phyloP scores from a whole-genome alignment of 2,797 vertebrate genomes.

The Karalla daura region DNA sequence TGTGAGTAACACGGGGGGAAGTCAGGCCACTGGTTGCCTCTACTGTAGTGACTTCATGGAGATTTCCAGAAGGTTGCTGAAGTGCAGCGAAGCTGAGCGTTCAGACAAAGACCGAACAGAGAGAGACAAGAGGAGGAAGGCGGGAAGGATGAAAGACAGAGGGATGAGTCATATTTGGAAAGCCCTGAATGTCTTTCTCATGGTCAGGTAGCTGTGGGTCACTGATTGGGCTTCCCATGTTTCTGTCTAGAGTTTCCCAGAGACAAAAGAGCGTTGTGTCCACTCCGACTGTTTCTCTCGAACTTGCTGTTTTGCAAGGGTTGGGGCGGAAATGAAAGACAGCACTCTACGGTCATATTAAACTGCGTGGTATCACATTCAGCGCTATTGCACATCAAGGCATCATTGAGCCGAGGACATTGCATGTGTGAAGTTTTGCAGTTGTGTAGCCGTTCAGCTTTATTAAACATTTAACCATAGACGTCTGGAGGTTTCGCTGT shows the following conservation, averaged over 20 bases:
- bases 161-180: conserved; percentile 68
- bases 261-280: conserved; percentile 54
- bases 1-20: conserved; percentile 35
- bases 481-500: conserved; percentile 17
- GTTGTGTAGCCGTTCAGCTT: conserved; percentile 15
- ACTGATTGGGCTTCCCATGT: conserved; percentile 56
- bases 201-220: conserved; percentile 62
- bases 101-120: conserved; percentile 43
- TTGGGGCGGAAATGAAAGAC: conserved; percentile 38
- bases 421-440: conserved; percentile 17
- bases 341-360: conserved; percentile 13
- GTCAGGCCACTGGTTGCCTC: conserved; percentile 33
- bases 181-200: conserved; percentile 54
- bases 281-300: conserved; percentile 17
- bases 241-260: conserved; percentile 53
- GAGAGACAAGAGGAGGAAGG: conserved; percentile 37
- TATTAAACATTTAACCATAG: conserved; percentile 25
- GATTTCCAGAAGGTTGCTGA: conserved; percentile 48
- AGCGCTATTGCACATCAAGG: conserved; percentile 19
- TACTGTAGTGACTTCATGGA: conserved; percentile 51
- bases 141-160: conserved; percentile 36
- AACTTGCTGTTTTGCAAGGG: no score
- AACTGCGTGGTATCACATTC: conserved; percentile 38
- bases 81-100: conserved; percentile 40
- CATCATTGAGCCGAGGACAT: conserved; percentile 10